Base-by-base conservation (phyloP, 2,797 vertebrate species). In the Nannoperca australis region DNA sequence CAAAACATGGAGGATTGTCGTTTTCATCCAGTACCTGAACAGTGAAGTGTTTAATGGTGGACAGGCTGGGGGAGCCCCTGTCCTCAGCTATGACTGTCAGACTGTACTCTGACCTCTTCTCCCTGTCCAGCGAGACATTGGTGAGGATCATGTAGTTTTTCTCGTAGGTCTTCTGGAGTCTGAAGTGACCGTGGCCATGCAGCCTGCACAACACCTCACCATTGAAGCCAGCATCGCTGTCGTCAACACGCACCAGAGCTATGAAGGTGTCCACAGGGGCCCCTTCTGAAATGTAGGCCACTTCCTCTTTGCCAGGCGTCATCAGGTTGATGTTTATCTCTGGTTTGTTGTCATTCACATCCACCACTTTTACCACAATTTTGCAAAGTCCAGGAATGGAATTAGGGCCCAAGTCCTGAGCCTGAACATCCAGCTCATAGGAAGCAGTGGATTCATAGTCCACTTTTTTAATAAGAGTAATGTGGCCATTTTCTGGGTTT, bases 101-200 rank as follows among this genome's bases (percentile, higher is more conserved):
- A 78, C 97, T 98, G 82, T 99, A 99, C 85, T 99, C 98, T 5
- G 98, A 97, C 63, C 98, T 95, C 90, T 97, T 98, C 85, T 99
- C 98, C 67, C 98, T 94, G 90, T 99, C 98, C 85, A 99, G 77
- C 0, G 97, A 97, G 68, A 96, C 95, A 34, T 99, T 99, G 49
- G 97, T 99, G 80, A 99, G 92, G 88, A 99, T 98, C 93, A 99
- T 96, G 81, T 98, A 99, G 91, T 99, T 99, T 84, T 97, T 99
- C 86, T 99, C 98, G 0, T 99, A 96, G 51, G 96, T 99, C 89
- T 97, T 98, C 86, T 99, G 97, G 47, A 99, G 96, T 83, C 96
- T 96, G 90, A 99, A 99, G 89, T 98, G 97, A 0, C 98, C 97
- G 0, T 99, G 98, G 0, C 98, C 98, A 0, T 98, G 98, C 12